These are phyloP conservation scores for Timema podura DNA, from an alignment of 2,888 invertebrate genomes.

Conservation along the genomic window DNA sequence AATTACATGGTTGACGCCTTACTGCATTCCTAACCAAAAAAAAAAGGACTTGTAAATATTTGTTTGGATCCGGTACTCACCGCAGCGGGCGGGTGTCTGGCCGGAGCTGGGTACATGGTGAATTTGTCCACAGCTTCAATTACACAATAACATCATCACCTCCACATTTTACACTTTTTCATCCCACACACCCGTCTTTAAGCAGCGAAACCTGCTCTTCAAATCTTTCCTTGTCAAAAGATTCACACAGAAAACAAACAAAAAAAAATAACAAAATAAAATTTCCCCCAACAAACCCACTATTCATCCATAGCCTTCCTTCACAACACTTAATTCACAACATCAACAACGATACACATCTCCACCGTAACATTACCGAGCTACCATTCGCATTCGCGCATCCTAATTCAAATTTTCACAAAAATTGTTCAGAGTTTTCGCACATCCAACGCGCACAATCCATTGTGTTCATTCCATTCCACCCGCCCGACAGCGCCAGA, in stretches of 20 bases:
- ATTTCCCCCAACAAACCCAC: too few species aligned
- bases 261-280: too few species aligned
- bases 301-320: background rate
- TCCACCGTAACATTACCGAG: conserved; percentile 22
- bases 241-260: background rate
- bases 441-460: conserved; percentile 33
- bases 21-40: background rate
- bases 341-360: conserved; percentile 27
- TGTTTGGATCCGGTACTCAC: conserved; percentile 51
- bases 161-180: conserved; percentile 29
- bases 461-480: conserved; percentile 32
- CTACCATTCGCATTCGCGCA: conserved; percentile 29
- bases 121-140: conserved; percentile 25
- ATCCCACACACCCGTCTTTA: background rate
- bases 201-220: too few species aligned
- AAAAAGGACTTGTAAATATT: too few species aligned
- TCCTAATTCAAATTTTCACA: conserved; percentile 32
- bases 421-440: conserved; percentile 32
- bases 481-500: conserved; percentile 26
- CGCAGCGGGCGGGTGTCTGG: conserved; percentile 71
- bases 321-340: conserved; percentile 29
- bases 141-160: conserved; percentile 28
- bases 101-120: conserved; percentile 68
- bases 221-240: too few species aligned
- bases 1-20: too few species aligned